Percentiles rank a stretch among this genome's conserved stretches.
These are phyloP conservation scores for Enteromius mattozi DNA, from an alignment of 2,797 vertebrate genomes.

Conservation along the genomic window DNA sequence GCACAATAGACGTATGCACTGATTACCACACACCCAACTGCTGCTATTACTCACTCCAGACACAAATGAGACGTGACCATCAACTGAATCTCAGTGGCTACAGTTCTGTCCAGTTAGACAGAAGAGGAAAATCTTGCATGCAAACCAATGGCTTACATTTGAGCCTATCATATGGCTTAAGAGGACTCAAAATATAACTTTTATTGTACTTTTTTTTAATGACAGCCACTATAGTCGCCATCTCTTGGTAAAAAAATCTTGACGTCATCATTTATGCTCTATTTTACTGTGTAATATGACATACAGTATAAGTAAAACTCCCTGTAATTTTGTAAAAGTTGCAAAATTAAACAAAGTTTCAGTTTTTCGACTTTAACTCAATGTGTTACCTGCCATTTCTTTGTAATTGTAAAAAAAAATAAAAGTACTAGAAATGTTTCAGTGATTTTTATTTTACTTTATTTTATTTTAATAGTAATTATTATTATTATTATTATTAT, in stretches of 20 bases:
- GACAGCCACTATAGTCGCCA: neutral
- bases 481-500: too few relatives aligned
- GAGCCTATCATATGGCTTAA: neutral
- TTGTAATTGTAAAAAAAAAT: too few relatives aligned
- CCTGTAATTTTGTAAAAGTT: neutral
- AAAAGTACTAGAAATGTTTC: too few relatives aligned
- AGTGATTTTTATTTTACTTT: too few relatives aligned
- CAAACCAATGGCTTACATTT: neutral
- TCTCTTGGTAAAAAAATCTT: neutral
- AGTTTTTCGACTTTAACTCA: neutral
- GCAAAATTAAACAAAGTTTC: neutral
- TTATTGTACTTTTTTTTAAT: neutral
- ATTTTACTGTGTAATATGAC: neutral
- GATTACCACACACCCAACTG: constrained; percentile 14
- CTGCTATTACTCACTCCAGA: constrained; percentile 19
- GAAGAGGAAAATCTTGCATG: neutral
- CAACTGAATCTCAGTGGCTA: neutral
- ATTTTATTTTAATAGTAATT: too few relatives aligned
- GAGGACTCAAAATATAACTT: neutral
- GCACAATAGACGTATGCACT: constrained; percentile 53
- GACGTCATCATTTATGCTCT: neutral
- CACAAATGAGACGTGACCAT: neutral
- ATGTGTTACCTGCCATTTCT: neutral
- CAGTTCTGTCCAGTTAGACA: neutral
- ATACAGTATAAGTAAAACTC: neutral